Base-by-base conservation (phyloP, 1,140 invertebrate genomes). In the Drosophila parabipectinata region DNA sequence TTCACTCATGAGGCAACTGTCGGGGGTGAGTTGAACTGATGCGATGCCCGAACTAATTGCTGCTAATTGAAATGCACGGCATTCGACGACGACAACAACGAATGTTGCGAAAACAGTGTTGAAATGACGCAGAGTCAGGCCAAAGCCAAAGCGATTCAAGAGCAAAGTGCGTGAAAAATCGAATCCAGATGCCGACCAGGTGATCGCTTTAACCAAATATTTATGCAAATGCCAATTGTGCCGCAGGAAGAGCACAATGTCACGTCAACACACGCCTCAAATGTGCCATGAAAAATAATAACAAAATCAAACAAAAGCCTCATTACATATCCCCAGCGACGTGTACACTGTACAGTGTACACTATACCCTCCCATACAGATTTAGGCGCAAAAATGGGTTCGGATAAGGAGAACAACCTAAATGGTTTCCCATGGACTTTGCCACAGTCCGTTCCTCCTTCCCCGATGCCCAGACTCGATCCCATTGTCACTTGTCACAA, bases 211-310 rank as follows among this genome's bases (percentile, higher is more conserved):
- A 82, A 45, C 82, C 81, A 85, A 85, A 81, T 57, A 41, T 67
- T 79, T 88, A 88, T 88, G 83, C 61, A 82, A 87, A 87, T 79
- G 37, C 26, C n/a, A 52, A 62, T 66, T 75, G 59, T 59, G 79
- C 68, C 83, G 72, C 83, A 87, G 83, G 83, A 87, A 87, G 83
- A 76, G 64, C 62, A 14, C 83, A 88, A 87, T 87, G 83, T 48
- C 83, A 83, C 72, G 79, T 85, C 78, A 85, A 72, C 62, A 60
- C 2, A 47, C 53, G 41, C 52, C 62, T 62, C 45, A 77, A 73
- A 76, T 63, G 67, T 59, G 52, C 66, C 80, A 77, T 76, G 76
- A 73, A 74, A 76, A 76, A 61, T 50, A 51, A 59, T 54, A 72
- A 69, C 59, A 63, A 64, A 87, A 75, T 54, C 79, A 78, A 87